Evolutionary conservation across 2,797 vertebrate genomes (phyloP).

Genomic region (Esox masquinongy): DNA sequence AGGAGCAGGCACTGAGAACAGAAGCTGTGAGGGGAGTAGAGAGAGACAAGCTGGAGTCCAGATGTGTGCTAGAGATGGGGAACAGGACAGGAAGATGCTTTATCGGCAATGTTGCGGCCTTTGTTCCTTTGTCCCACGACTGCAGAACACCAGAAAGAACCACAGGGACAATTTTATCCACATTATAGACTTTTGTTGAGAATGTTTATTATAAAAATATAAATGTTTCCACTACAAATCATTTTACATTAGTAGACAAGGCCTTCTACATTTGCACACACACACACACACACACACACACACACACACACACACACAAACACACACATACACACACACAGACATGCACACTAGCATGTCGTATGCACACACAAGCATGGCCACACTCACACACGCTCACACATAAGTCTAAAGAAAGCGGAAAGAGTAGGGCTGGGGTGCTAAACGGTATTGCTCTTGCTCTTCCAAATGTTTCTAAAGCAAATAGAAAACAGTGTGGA

Average conservation of each 20-base stretch:
- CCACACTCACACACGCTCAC: conserved; percentile 30
- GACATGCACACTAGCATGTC: conserved; percentile 70
- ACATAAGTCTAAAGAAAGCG: conserved; percentile 53
- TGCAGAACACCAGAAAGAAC: conserved; percentile 26
- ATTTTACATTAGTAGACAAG: conserved; percentile 99
- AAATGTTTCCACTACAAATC: conserved; percentile 99
- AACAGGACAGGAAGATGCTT: not conserved
- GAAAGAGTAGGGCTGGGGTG: conserved; percentile 62
- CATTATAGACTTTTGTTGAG: conserved; percentile 92
- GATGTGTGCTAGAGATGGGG: conserved; percentile 44
- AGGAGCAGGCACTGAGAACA: conserved; percentile 50
- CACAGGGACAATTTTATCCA: conserved; percentile 75
- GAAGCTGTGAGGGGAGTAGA: conserved; percentile 31
- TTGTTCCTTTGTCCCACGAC: not conserved
- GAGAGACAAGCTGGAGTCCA: conserved; percentile 49
- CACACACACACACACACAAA: too few species aligned
- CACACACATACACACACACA: conserved; percentile 23
- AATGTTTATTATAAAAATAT: conserved; percentile 99
- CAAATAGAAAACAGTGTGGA: conserved; percentile 85
- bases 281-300: conserved; percentile 31
- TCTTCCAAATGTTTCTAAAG: conserved; percentile 83
- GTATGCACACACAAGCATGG: conserved; percentile 59
- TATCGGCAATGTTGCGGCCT: not conserved
- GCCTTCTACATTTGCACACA: conserved; percentile 93
- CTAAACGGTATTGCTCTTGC: conserved; percentile 85